Percentiles rank a stretch among this genome's conserved stretches.
Conservation (phyloP, 1,140 invertebrate genomes). For the Ostrea edulis region DNA sequence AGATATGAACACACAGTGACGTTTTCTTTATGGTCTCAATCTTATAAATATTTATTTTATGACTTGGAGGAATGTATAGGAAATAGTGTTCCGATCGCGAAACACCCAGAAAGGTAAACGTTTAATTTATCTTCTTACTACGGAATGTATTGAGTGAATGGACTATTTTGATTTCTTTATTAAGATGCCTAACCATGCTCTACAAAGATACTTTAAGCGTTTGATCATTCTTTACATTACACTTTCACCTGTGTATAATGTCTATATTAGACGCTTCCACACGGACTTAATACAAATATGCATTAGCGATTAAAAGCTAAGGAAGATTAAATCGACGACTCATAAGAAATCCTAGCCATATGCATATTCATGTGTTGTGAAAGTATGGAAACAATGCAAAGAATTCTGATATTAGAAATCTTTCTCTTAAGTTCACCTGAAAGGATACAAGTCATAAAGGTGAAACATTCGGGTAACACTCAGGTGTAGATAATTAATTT, state of each 20-base stretch:
- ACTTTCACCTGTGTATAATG: neutral
- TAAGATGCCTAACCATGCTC: neutral
- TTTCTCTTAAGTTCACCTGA: conserved; percentile 18
- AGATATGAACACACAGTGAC: neutral
- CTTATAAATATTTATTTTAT: conserved; percentile 30
- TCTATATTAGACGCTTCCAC: neutral
- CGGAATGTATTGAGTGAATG: neutral
- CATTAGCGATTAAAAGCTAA: conserved; percentile 30
- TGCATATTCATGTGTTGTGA: neutral
- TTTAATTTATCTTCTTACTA: neutral
- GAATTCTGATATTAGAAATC: neutral
- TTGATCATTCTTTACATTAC: conserved; percentile 3
- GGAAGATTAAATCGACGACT: conserved; percentile 16
- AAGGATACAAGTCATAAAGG: neutral
- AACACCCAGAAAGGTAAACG: conserved; percentile 9
- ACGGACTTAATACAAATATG: conserved; percentile 30
- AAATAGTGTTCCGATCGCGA: neutral
- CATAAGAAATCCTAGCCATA: neutral
- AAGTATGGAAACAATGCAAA: conserved; percentile 11
- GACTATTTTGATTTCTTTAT: conserved; percentile 1
- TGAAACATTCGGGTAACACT: conserved; percentile 10
- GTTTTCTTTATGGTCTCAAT: neutral
- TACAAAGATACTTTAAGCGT: neutral
- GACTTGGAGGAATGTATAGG: conserved; percentile 8
- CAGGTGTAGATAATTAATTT: conserved; percentile 29